A percentile compares a stretch with the other conserved stretches of the same genome.
Conservation (phyloP, 1,140 invertebrate genomes). For the Sminthurides bifidus region DNA sequence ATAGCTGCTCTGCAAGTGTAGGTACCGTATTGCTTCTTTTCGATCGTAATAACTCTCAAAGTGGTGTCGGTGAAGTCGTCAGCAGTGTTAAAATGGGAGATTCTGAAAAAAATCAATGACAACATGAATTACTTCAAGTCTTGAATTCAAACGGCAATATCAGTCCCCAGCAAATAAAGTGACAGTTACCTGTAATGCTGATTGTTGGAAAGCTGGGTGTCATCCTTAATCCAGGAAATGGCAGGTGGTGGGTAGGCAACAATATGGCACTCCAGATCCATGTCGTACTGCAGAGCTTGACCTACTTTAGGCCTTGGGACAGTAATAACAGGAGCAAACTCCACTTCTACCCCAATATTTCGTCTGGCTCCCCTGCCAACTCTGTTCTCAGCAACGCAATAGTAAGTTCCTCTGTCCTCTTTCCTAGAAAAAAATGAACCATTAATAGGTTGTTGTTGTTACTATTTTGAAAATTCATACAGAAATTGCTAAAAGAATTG, state of each 20-base stretch:
- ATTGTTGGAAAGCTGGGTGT: slow-evolving; percentile 65
- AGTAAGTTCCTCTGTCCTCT: slow-evolving; percentile 30
- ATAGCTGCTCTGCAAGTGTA: slow-evolving; percentile 76
- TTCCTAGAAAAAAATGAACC: slow-evolving; percentile 14
- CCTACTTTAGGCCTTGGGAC: slow-evolving; percentile 65
- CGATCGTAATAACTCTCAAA: slow-evolving; percentile 73
- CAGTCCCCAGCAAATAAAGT: neutral
- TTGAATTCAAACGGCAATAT: neutral
- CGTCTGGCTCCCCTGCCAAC: slow-evolving; percentile 51
- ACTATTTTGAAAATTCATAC: neutral
- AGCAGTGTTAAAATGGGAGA: slow-evolving; percentile 76
- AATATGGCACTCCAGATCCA: slow-evolving; percentile 83
- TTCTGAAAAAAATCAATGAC: slow-evolving; percentile 40
- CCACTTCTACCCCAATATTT: slow-evolving; percentile 79
- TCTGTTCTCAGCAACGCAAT: slow-evolving; percentile 82
- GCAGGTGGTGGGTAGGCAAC: slow-evolving; percentile 83
- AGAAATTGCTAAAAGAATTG: neutral
- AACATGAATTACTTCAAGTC: slow-evolving; percentile 20
- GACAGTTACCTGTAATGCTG: slow-evolving; percentile 58
- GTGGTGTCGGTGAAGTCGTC: slow-evolving; percentile 84
- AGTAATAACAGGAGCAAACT: slow-evolving; percentile 72
- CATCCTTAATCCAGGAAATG: slow-evolving; percentile 75
- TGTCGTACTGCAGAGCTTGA: slow-evolving; percentile 80
- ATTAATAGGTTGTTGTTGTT: neutral
- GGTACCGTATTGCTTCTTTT: slow-evolving; percentile 66